Evolutionary conservation across 2,797 vertebrate species (phyloP).

Genomic region (Otus scops): DNA sequence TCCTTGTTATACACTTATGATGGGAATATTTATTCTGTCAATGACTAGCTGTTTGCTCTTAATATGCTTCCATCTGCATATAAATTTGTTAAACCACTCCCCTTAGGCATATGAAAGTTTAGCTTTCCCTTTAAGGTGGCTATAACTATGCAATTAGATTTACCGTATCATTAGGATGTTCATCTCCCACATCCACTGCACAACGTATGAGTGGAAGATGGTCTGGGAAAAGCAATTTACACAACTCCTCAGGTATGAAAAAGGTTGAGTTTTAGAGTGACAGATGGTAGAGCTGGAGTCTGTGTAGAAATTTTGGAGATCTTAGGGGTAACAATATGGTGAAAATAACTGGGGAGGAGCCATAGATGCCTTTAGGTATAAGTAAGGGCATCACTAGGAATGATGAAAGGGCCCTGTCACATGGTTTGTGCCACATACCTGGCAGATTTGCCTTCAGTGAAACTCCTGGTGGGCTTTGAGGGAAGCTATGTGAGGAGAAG

Average conservation of each 20-base stretch:
- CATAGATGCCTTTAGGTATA: neutral
- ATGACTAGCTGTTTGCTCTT: slow-evolving; percentile 58
- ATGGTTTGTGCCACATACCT: neutral
- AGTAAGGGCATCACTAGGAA: neutral
- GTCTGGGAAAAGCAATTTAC: neutral
- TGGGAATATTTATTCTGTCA: slow-evolving; percentile 39
- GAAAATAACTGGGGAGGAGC: neutral
- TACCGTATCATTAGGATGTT: neutral
- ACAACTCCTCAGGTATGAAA: neutral
- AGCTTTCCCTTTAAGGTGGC: slow-evolving; percentile 42
- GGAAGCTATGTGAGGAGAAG: neutral
- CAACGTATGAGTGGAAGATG: neutral
- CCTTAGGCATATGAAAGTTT: slow-evolving; percentile 41
- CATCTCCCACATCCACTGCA: neutral
- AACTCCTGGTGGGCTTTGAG: neutral
- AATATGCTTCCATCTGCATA: slow-evolving; percentile 55
- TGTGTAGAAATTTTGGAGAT: neutral
- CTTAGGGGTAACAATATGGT: neutral
- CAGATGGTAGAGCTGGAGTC: neutral
- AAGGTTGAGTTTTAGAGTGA: neutral
- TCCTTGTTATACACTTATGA: slow-evolving; percentile 45
- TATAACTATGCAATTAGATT: neutral
- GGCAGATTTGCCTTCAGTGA: neutral
- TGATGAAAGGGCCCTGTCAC: fast-evolving
- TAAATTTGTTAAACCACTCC: slow-evolving; percentile 66